These are phyloP conservation scores for Stenodera caucasica DNA, from an alignment of 2,888 invertebrate genomes.

Conservation along the genomic window DNA sequence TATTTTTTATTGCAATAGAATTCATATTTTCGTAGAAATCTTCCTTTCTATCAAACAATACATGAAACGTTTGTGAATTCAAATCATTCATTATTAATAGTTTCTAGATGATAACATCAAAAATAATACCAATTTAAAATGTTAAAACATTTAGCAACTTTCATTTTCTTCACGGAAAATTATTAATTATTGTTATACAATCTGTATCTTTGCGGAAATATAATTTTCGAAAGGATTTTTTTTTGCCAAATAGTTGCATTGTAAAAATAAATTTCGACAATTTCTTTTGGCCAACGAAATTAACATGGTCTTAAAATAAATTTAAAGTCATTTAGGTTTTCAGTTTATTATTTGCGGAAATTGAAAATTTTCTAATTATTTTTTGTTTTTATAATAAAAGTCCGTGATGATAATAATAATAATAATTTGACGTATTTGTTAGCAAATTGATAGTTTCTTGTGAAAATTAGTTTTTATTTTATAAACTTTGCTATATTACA, in stretches of 20 bases:
- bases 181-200: too few relatives aligned
- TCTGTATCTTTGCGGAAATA: too few relatives aligned
- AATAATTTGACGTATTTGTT: too few relatives aligned
- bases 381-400: background rate
- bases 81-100: background rate
- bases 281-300: conserved; percentile 1
- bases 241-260: background rate
- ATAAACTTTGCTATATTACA: conserved; percentile 6
- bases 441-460: background rate
- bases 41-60: background rate
- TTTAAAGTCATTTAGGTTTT: background rate
- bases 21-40: background rate
- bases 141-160: background rate
- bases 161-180: background rate
- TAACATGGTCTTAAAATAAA: background rate
- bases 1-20: too few relatives aligned
- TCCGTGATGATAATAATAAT: too few relatives aligned
- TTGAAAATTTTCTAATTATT: background rate
- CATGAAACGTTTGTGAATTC: background rate
- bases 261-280: conserved; percentile 6
- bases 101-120: too few relatives aligned
- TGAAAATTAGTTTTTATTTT: background rate
- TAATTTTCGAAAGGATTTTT: too few relatives aligned
- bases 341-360: background rate
- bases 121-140: too few relatives aligned